Percentiles rank a stretch among this genome's conserved stretches.
phyloP scores from a whole-genome alignment of 1,140 invertebrate species.

The Ladona fulva region DNA sequence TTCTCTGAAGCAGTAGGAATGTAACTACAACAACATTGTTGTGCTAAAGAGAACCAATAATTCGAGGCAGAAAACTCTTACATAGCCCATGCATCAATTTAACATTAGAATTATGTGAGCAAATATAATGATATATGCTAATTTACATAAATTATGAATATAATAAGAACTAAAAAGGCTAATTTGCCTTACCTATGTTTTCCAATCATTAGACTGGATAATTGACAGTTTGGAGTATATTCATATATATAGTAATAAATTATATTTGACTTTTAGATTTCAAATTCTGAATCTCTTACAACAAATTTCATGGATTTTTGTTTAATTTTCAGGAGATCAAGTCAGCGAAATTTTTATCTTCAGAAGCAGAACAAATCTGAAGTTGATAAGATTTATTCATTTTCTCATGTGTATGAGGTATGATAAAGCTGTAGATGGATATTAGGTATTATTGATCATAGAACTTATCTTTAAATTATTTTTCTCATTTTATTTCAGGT shows the following conservation, averaged over 20 bases:
- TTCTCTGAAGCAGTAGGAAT: too few relatives aligned
- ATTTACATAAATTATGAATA: not conserved
- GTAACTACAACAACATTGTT: too few relatives aligned
- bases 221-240: not conserved
- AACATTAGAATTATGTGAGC: too few relatives aligned
- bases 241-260: not conserved
- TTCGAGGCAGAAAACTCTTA: too few relatives aligned
- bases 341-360: not conserved
- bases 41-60: too few relatives aligned
- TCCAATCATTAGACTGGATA: not conserved
- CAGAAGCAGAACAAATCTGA: not conserved
- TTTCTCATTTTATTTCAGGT: not conserved
- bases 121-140: too few relatives aligned
- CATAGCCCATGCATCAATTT: too few relatives aligned
- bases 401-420: conserved; percentile 1
- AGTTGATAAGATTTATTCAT: not conserved
- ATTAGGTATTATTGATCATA: not conserved
- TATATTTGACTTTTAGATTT: not conserved
- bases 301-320: too few relatives aligned
- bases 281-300: not conserved
- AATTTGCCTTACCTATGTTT: not conserved
- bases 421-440: not conserved
- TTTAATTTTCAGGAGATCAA: not conserved
- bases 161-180: not conserved
- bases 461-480: not conserved